phyloP scores from a whole-genome alignment of 2,113 vertebrate species.

The Melanerpes formicivorus region DNA sequence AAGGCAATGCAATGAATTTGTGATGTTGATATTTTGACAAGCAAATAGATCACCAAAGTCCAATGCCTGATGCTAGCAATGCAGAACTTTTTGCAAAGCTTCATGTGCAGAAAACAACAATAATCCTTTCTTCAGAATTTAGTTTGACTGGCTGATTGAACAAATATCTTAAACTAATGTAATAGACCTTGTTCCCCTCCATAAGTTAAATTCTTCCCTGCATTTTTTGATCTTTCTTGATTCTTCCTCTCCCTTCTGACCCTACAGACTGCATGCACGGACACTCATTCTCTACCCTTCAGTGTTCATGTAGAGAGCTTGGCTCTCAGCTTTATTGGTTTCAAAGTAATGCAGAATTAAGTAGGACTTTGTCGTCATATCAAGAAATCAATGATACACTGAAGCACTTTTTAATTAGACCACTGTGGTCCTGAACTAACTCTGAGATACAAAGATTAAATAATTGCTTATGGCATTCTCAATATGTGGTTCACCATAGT shows the following conservation, averaged over 20 bases:
- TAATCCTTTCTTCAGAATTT: background rate
- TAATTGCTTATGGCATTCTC: slow-evolving; percentile 34
- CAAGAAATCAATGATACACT: slow-evolving; percentile 62
- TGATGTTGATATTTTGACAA: slow-evolving; percentile 48
- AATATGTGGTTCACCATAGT: slow-evolving; percentile 6
- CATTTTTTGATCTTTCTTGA: background rate
- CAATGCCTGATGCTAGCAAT: background rate
- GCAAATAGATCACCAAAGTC: slow-evolving; percentile 19
- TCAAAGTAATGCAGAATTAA: background rate
- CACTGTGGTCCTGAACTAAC: slow-evolving; percentile 16
- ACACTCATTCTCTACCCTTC: background rate
- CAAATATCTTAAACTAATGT: background rate
- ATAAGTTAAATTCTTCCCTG: accelerated
- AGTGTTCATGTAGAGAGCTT: background rate
- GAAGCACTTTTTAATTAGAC: slow-evolving; percentile 58
- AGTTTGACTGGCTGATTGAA: background rate
- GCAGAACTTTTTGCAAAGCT: background rate
- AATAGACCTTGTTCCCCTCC: background rate
- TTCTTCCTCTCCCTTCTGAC: background rate
- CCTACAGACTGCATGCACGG: background rate
- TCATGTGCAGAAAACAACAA: background rate
- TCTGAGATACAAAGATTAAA: slow-evolving; percentile 55
- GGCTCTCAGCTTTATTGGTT: background rate
- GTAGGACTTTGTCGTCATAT: slow-evolving; percentile 21
- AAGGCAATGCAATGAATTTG: slow-evolving; percentile 40